Evolutionary conservation across 2,113 vertebrate species (phyloP), one percentile per base, ranked within the genome.

Genomic region (Labeo catla): DNA sequence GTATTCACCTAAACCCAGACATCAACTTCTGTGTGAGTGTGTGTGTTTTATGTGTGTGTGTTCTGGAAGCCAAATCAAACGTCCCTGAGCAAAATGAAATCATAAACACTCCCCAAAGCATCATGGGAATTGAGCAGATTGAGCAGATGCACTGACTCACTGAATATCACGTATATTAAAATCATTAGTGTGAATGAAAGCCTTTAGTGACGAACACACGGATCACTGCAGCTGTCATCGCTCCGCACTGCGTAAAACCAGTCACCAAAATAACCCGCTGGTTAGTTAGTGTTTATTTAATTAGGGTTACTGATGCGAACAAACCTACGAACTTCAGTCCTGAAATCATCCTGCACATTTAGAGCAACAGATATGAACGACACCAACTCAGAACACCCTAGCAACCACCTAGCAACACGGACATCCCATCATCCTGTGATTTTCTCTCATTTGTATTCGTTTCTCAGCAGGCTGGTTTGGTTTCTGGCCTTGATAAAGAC

Each of bases 401-500:
- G 61, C 61, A 63, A 63, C 61, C 61, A 2, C 9, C 19, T 21
- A 63, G 28, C 61, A 63, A n/a, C 61, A 1, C 59, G 1, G 19
- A 61, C 16, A n/a, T 21, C 8, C 59, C 59, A 21, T 1, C 57
- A 6, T 3, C 65, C 28, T 68, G 6, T 36, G 34, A 34, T 68
- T 15, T 1, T 68, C 34, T 68, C 28, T 8, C 2, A 3, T 36
- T 8, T 36, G 6, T 15, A 16, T 13, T 36, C 28, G 8, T 36
- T 34, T 68, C 65, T 68, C 65, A 39, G 15, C 28, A 7, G 28
- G 65, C 65, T 36, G 28, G 13, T 8, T 36, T 6, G 15, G 34
- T 68, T 36, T 68, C 65, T 68, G 65, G 34, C 12, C 13, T 28
- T 68, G 28, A 68, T 68, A 28, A 68, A 83, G 73, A 47, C 52